These are phyloP conservation scores for Arremon brunneinucha DNA, from an alignment of 2,797 vertebrate genomes.

Conservation along the genomic window DNA sequence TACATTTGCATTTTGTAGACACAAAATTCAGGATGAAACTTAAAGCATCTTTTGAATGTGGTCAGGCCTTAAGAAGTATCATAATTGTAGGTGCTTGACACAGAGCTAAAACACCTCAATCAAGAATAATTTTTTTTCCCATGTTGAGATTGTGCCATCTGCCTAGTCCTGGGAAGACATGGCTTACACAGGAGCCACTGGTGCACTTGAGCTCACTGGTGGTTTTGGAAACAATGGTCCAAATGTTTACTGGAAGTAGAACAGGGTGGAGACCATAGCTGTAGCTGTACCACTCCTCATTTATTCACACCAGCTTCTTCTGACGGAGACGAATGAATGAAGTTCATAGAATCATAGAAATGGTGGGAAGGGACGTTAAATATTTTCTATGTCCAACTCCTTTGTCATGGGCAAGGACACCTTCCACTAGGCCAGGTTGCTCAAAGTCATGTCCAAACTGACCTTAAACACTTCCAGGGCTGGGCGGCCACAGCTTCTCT, in stretches of 20 bases:
- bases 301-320: neutral
- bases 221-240: neutral
- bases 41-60: neutral
- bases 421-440: neutral
- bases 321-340: neutral
- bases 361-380: neutral
- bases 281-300: neutral
- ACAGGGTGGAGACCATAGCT: fast-evolving
- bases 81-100: neutral
- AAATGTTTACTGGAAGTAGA: neutral
- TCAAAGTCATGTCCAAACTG: neutral
- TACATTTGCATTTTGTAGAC: neutral
- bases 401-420: neutral
- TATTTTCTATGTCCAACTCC: neutral
- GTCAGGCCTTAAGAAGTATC: neutral
- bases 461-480: neutral
- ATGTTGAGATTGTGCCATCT: neutral
- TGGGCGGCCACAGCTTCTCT: neutral
- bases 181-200: neutral
- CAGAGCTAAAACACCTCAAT: neutral
- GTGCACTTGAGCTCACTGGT: neutral
- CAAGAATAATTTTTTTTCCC: neutral
- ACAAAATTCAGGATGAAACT: neutral
- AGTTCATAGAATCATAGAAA: neutral
- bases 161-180: neutral